Conservation (phyloP, 2,888 invertebrate species). For the Gymnosoma rotundatum region DNA sequence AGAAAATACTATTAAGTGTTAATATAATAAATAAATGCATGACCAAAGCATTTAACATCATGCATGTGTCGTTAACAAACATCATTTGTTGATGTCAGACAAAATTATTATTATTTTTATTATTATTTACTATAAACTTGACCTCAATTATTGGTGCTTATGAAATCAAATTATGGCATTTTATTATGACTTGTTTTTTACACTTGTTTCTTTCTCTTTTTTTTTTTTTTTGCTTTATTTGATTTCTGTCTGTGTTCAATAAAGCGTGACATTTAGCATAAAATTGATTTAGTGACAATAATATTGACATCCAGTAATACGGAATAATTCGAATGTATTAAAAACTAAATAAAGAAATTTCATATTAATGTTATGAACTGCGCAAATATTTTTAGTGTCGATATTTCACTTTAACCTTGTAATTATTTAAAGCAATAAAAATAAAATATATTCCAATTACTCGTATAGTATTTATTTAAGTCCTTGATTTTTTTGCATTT, state of each 20-base stretch:
- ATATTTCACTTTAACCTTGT: too few relatives aligned
- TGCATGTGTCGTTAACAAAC: slow-evolving; percentile 56
- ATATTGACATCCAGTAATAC: neutral
- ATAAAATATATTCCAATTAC: too few relatives aligned
- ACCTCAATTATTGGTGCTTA: slow-evolving; percentile 66
- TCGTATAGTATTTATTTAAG: too few relatives aligned
- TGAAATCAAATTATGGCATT: slow-evolving; percentile 66
- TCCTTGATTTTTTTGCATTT: too few relatives aligned
- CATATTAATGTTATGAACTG: too few relatives aligned
- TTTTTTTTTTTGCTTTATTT: neutral
- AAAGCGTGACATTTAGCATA: slow-evolving; percentile 60
- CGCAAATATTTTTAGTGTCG: too few relatives aligned
- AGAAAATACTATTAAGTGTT: neutral
- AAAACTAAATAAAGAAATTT: too few relatives aligned
- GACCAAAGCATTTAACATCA: slow-evolving; percentile 4
- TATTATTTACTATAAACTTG: slow-evolving; percentile 67
- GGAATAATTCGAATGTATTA: too few relatives aligned
- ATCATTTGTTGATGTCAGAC: slow-evolving; percentile 42
- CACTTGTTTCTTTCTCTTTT: neutral
- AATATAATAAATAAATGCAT: neutral
- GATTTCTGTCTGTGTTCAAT: slow-evolving; percentile 41
- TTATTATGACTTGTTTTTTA: slow-evolving; percentile 11
- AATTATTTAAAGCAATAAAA: too few relatives aligned
- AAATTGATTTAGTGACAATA: neutral
- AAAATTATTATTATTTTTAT: slow-evolving; percentile 48